Conservation (phyloP, 2,113 vertebrate genomes). For the Agapornis roseicollis region DNA sequence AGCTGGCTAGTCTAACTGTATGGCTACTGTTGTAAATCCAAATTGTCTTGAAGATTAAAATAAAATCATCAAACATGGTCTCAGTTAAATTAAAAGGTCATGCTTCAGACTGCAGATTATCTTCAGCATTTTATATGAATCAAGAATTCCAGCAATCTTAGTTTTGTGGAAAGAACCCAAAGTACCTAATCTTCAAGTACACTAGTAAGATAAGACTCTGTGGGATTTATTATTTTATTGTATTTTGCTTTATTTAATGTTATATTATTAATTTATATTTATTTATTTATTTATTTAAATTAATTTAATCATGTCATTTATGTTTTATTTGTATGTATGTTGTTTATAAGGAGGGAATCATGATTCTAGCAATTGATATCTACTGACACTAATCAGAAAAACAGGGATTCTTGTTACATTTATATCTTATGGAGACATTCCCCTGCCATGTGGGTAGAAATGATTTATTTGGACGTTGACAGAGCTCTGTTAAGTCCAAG, state of each 20-base stretch:
- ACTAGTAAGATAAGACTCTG: not conserved
- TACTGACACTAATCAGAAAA: not conserved
- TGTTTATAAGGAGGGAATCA: not conserved
- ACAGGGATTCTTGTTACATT: not conserved
- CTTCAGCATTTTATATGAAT: not conserved
- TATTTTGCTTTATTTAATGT: not conserved
- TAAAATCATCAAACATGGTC: not conserved
- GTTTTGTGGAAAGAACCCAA: not conserved
- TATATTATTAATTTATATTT: not conserved
- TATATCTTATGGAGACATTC: not conserved
- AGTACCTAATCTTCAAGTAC: not conserved
- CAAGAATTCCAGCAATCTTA: not conserved
- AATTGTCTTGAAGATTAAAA: not conserved
- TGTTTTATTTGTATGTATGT: not conserved
- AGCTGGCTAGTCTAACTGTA: not conserved
- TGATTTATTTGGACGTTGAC: not conserved
- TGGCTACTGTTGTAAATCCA: not conserved
- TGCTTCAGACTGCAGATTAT: not conserved
- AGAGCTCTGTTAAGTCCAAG: not conserved
- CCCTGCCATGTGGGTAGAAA: not conserved
- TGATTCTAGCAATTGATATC: not conserved
- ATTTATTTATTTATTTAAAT: not conserved
- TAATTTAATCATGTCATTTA: not conserved
- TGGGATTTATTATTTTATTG: not conserved
- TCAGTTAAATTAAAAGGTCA: not conserved